These are phyloP conservation scores for Himantopus leucocephalus DNA, from an alignment of 2,113 vertebrate genomes.

Conservation along the genomic window DNA sequence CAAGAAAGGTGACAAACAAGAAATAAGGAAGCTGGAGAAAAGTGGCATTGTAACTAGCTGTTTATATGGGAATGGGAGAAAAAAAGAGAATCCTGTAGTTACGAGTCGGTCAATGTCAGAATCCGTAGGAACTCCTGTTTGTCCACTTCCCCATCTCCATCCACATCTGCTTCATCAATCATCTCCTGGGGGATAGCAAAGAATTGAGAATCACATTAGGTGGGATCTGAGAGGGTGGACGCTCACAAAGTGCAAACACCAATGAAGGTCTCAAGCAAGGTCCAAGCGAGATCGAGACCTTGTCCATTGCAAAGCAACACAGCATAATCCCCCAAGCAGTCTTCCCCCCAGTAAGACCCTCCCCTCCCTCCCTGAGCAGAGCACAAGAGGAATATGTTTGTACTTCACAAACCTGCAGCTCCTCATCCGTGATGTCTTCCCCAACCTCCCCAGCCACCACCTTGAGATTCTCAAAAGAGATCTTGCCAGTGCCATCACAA, in stretches of 20 bases:
- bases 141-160: conserved; percentile 89
- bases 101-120: conserved; percentile 90
- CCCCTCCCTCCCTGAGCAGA: neutral
- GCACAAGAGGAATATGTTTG: neutral
- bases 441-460: conserved; percentile 87
- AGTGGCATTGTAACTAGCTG: neutral
- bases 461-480: conserved; percentile 90
- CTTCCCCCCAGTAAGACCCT: neutral
- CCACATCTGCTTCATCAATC: conserved; percentile 90
- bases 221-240: neutral
- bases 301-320: neutral
- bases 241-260: neutral
- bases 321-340: neutral
- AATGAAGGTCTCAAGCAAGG: neutral
- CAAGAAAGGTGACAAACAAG: neutral
- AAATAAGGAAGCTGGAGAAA: neutral
- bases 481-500: conserved; percentile 88
- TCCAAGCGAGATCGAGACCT: neutral
- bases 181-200: conserved; percentile 79
- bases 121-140: conserved; percentile 90
- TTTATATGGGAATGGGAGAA: neutral
- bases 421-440: conserved; percentile 88
- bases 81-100: conserved; percentile 57
- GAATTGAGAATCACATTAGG: neutral
- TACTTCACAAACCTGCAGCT: conserved; percentile 82